Conservation (phyloP, 2,797 vertebrate genomes). For the Loris lydekkerianus region DNA sequence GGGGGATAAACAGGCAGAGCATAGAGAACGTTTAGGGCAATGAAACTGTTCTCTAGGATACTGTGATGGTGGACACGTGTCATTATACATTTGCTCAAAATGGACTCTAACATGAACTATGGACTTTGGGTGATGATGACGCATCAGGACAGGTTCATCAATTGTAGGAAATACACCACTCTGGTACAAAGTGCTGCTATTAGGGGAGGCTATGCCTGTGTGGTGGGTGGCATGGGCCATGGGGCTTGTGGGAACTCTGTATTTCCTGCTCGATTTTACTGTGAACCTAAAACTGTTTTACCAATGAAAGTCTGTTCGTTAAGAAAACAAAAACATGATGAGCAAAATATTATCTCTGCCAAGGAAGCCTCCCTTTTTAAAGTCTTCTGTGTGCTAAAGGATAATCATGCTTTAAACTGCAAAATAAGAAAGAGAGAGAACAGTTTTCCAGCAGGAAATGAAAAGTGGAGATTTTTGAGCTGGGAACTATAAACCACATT, state of each 20-base stretch:
- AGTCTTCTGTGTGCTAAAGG: background rate
- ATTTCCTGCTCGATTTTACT: background rate
- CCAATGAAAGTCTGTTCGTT: background rate
- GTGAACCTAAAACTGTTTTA: background rate
- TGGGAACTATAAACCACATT: background rate
- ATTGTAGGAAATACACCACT: background rate
- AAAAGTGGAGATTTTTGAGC: background rate
- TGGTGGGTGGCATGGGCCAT: fast-evolving
- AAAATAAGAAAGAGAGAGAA: conserved; percentile 51
- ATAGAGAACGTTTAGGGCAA: background rate
- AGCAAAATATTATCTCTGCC: conserved; percentile 33
- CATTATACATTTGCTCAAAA: background rate
- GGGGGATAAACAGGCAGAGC: too few species aligned
- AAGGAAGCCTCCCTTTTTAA: conserved; percentile 3
- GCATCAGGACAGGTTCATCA: background rate
- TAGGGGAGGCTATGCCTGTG: too few species aligned
- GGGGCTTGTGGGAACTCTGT: background rate
- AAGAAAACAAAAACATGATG: too few species aligned
- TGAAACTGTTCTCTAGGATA: background rate
- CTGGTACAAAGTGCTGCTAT: background rate
- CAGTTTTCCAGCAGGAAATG: background rate
- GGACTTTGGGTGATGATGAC: background rate
- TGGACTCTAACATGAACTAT: background rate
- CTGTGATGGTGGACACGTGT: background rate
- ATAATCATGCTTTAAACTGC: conserved; percentile 11